Evolutionary conservation across 2,888 invertebrate genomes (phyloP), one percentile per base, ranked within the genome.

Genomic region (Phengaris alcon): DNA sequence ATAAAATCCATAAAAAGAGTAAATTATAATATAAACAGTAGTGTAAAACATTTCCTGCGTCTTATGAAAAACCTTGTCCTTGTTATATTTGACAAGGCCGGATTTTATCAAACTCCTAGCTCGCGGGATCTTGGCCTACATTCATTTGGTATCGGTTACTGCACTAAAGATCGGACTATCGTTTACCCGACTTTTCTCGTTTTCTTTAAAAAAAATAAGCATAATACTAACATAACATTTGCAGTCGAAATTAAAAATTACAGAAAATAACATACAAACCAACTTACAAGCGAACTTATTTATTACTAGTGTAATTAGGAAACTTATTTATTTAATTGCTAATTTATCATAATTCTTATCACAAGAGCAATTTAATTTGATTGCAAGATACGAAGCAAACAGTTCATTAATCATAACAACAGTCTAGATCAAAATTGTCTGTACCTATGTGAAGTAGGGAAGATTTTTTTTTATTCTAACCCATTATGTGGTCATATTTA

Each of bases 41-140:
- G 51, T 35, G 54, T 35, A 10, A 10, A 13, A 22, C 35, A 54
- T 72, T 72, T 51, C 72, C 52, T 52, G 35, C 51, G 72, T 12
- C 51, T 35, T 44, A 69, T 48, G 52, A 35, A 54, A 69, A 72
- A 72, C 72, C 72, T 70, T 52, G 70, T 52, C 51, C 70, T 72
- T 72, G 52, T 54, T 72, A 35, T 46, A 15, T 48, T 46, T 52
- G 72, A 72, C 72, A 72, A 72, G 72, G 72, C 35, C 72, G 52
- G 52, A 15, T 54, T 22, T 72, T 72, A 72, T 72, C 72, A 54
- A 54, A 72, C 35, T 72, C 52, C 72, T 72, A 35, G 22, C 52
- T 70, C 51, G 13, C 48, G 48, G 22, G 54, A 22, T 72, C 72
- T 72, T 72, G 72, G 72, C 72, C 72, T 54, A 72, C 72, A 52